Evolutionary conservation across 2,797 vertebrate species (phyloP), one percentile per base, ranked within the genome.

Genomic region (Chloroceryle inda): DNA sequence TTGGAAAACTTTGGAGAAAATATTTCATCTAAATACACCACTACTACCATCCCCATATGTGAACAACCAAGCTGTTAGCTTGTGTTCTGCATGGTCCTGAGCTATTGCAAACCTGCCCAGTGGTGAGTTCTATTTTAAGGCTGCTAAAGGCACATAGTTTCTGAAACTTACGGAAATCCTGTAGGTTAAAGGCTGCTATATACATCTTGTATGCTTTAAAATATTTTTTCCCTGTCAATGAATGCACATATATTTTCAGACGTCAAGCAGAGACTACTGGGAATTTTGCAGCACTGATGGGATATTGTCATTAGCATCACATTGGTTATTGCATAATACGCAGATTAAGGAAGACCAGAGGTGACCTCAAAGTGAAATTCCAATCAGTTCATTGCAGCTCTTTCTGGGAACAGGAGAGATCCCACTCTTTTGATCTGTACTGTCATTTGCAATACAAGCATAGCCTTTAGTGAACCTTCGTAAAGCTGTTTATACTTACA

Each of bases 331-430:
- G 31, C 90, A 63, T 27, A 74, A 37, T 31, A 47, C 0, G 1
- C 23, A 37, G 75, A 66, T 50, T n/a, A 42, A 67, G 13, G 38
- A 91, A 89, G 58, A 84, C 35, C 58, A 96, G 53, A 85, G 29
- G 50, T 92, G 82, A 85, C 58, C 53, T 61, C 69, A 66, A 67
- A 72, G 75, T 94, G 62, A 75, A 95, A 96, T 72, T 94, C 45
- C 72, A 78, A 31, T 79, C 44, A 74, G 80, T 52, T 83, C 64
- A 37, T 24, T 59, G 53, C 58, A 88, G 35, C 13, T 75, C 13
- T 63, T 85, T 67, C 72, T 88, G 53, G 62, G n/a, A 91, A 68
- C 45, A 72, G 58, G 69, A 89, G 49, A 79, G 37, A 85, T 64
- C 45, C 78, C 38, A 49, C 92, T 91, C 75, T 92, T 94, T 89